These are phyloP conservation scores for Drosophila paranaensis DNA, from an alignment of 2,888 invertebrate species.

Conservation along the genomic window DNA sequence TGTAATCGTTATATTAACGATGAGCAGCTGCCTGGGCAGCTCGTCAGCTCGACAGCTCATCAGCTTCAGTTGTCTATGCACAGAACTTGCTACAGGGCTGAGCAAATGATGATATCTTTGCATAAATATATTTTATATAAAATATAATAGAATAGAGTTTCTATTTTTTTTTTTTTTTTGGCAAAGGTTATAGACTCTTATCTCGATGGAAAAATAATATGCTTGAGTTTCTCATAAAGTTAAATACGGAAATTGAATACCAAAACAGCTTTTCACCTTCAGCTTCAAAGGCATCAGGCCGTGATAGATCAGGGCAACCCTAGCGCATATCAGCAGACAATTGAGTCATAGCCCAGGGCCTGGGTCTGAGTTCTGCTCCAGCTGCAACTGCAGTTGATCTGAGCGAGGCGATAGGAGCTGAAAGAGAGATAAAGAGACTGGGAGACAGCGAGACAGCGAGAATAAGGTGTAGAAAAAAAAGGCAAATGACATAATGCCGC, in stretches of 20 bases:
- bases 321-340: constrained; percentile 14
- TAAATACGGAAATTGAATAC: constrained; percentile 34
- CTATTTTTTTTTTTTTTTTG: background rate
- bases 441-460: background rate
- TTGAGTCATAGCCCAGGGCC: constrained; percentile 42
- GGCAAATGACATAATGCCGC: constrained; percentile 78
- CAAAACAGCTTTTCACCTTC: constrained; percentile 11
- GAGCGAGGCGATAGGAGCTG: constrained; percentile 46
- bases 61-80: too few species aligned
- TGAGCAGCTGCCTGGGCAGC: too few species aligned
- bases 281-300: constrained; percentile 2
- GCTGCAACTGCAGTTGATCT: constrained; percentile 53
- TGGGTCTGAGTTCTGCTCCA: background rate
- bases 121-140: background rate
- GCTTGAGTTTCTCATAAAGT: constrained; percentile 2
- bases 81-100: background rate
- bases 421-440: constrained; percentile 6
- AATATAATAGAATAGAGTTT: background rate
- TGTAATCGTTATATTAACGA: too few species aligned
- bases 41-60: too few species aligned
- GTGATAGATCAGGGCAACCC: constrained; percentile 37
- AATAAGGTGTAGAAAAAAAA: constrained; percentile 67
- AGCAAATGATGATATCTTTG: background rate
- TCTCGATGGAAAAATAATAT: constrained; percentile 19
- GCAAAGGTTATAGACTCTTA: background rate